These are phyloP conservation scores for Mimumesa dahlbomi DNA, from an alignment of 2,888 invertebrate genomes.

Conservation along the genomic window DNA sequence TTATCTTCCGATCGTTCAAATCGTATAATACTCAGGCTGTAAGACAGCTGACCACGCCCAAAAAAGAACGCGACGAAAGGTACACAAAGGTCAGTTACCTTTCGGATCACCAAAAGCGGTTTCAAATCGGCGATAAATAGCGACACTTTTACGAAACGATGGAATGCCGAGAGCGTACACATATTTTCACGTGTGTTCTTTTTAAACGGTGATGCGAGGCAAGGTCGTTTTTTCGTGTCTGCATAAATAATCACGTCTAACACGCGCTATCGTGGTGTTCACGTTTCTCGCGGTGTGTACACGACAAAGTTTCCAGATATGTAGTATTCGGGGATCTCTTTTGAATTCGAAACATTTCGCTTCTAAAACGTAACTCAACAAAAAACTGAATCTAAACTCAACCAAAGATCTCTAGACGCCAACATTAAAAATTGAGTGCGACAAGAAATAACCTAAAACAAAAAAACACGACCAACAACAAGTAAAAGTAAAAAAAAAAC, in stretches of 20 bases:
- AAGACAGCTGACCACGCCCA: constrained; percentile 32
- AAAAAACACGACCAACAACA: too few relatives aligned
- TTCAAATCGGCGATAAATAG: constrained; percentile 35
- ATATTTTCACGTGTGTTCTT: constrained; percentile 12
- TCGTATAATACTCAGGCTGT: constrained; percentile 1
- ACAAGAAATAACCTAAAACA: too few relatives aligned
- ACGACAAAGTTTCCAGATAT: too few relatives aligned
- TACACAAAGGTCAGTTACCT: constrained; percentile 52
- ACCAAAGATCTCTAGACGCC: too few relatives aligned
- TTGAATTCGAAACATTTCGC: too few relatives aligned
- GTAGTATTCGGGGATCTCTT: too few relatives aligned
- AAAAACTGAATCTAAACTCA: too few relatives aligned
- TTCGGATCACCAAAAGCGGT: constrained; percentile 26
- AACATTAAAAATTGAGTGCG: too few relatives aligned
- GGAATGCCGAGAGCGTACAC: constrained; percentile 1
- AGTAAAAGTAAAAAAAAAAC: too few relatives aligned
- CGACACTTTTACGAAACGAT: constrained; percentile 13
- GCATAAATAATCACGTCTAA: constrained; percentile 38
- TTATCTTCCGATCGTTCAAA: not conserved
- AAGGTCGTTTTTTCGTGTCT: constrained; percentile 35
- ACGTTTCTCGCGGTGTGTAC: constrained; percentile 6
- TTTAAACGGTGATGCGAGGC: not conserved
- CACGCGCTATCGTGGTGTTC: not conserved
- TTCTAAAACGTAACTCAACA: too few relatives aligned
- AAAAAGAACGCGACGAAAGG: constrained; percentile 30